These are phyloP conservation scores for Leptinotarsa lineolata DNA, from an alignment of 1,140 invertebrate species.

Conservation along the genomic window DNA sequence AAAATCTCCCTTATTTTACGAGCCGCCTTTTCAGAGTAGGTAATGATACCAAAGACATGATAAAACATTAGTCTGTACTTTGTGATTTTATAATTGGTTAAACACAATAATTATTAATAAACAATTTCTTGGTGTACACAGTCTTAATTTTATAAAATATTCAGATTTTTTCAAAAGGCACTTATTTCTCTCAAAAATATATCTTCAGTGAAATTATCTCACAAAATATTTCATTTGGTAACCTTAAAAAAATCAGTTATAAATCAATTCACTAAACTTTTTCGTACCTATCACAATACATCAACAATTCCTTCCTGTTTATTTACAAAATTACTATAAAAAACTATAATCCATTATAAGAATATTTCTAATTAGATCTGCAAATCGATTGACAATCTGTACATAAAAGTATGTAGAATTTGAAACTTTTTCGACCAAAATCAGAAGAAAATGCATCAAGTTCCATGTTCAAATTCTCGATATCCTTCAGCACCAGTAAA, in stretches of 20 bases:
- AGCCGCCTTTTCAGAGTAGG: no score
- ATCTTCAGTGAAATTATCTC: background rate
- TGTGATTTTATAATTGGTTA: conserved; percentile 6
- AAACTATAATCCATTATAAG: conserved; percentile 11
- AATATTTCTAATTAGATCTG: conserved; percentile 17
- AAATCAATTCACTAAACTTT: background rate
- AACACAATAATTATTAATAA: conserved; percentile 9
- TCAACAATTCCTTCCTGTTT: background rate
- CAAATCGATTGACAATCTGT: background rate
- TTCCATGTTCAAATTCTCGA: conserved; percentile 68
- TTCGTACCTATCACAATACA: conserved; percentile 11
- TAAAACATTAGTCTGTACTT: background rate
- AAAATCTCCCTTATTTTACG: no score
- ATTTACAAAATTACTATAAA: conserved; percentile 21
- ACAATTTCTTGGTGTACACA: conserved; percentile 9
- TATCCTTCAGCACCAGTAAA: conserved; percentile 89
- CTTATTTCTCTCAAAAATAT: background rate
- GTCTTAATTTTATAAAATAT: conserved; percentile 7
- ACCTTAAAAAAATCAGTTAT: background rate
- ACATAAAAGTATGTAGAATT: conserved; percentile 7
- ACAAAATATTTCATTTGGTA: background rate
- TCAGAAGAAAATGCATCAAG: conserved; percentile 36
- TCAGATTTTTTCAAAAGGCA: conserved; percentile 4
- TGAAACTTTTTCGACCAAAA: background rate
- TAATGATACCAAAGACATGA: no score